Evolutionary conservation across 2,113 vertebrate genomes (phyloP), one percentile per base, ranked within the genome.

Genomic region (Synchiropus splendidus): DNA sequence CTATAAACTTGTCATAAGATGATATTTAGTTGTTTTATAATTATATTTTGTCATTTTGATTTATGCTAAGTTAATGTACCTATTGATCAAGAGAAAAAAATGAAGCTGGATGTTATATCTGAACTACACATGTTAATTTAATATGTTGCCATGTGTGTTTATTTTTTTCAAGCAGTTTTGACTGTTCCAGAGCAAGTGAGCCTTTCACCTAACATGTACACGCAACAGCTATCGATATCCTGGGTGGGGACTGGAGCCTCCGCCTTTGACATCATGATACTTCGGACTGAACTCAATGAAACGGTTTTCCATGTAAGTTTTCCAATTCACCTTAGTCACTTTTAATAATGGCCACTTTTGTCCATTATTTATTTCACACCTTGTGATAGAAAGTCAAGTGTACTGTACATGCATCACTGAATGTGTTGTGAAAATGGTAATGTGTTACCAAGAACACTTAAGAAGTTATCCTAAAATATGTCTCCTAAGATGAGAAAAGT

Each of bases 181-280:
- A 11, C 55, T 31, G 52, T 74, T 36, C 84, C 84, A 2, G 59
- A 72, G 51, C 36, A 54, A 21, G 53, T 87, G 54, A 71, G 12
- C 1, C 45, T 85, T 50, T 61, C 64, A 12, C 0, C 56, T 3
- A 13, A 78, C 49, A 2, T 2, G 4, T 0, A 1, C 0, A 48
- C 49, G 9, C 80, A 78, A 61, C 66, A 74, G 4, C 62, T 87
- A 1, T 61, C 51, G 21, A 49, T 87, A 42, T 75, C 75, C 32
- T 87, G 86, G 86, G 37, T 48, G 10, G 77, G 77, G 27, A 72
- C 77, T 36, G 21, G 14, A 6, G 65, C 52, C 8, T 38, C 61
- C 1, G 54, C 59, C 6, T 84, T 82, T 48, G 83, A 86, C 58
- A 32, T 86, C 39, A 46, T 80, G 48, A 78, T 87, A 36, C 51